These are phyloP conservation scores for Rhagium mordax DNA, from an alignment of 2,888 invertebrate species.

Conservation along the genomic window DNA sequence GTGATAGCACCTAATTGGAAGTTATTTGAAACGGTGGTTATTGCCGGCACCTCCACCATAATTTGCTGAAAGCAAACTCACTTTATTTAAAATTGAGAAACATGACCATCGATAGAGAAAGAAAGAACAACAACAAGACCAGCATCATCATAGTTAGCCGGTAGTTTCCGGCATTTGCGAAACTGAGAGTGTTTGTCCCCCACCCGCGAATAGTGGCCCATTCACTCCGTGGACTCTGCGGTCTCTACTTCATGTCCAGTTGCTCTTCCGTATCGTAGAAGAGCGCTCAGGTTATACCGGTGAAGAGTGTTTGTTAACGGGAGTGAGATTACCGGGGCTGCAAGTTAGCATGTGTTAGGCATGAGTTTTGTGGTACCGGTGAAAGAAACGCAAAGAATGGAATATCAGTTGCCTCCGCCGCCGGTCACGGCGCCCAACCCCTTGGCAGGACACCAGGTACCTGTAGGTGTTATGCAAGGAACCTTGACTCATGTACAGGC, in stretches of 20 bases:
- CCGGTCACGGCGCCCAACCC: slow-evolving; percentile 62
- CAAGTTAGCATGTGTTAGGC: slow-evolving; percentile 66
- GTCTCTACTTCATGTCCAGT: slow-evolving; percentile 64
- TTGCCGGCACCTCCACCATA: slow-evolving; percentile 10
- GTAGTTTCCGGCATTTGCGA: slow-evolving; percentile 68
- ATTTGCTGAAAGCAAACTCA: not conserved
- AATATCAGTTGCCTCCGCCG: slow-evolving; percentile 73
- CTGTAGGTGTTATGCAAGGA: slow-evolving; percentile 78
- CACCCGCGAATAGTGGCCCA: slow-evolving; percentile 58
- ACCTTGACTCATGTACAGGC: slow-evolving; percentile 78
- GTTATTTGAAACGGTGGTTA: too few species aligned
- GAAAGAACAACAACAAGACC: slow-evolving; percentile 50
- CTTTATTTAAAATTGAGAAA: slow-evolving; percentile 1
- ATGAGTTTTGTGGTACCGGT: slow-evolving; percentile 71
- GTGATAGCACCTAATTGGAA: too few species aligned
- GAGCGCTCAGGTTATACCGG: slow-evolving; percentile 51
- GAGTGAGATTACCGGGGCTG: slow-evolving; percentile 58
- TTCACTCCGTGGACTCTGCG: slow-evolving; percentile 61
- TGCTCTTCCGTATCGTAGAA: slow-evolving; percentile 65
- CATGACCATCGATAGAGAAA: slow-evolving; percentile 34
- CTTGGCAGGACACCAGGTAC: slow-evolving; percentile 71
- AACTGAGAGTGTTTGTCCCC: slow-evolving; percentile 64
- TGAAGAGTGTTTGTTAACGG: slow-evolving; percentile 38
- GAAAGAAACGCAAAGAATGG: slow-evolving; percentile 67
- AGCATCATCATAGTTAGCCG: slow-evolving; percentile 43